Conservation (phyloP, 2,888 invertebrate species). For the Scaptomyza parva region DNA sequence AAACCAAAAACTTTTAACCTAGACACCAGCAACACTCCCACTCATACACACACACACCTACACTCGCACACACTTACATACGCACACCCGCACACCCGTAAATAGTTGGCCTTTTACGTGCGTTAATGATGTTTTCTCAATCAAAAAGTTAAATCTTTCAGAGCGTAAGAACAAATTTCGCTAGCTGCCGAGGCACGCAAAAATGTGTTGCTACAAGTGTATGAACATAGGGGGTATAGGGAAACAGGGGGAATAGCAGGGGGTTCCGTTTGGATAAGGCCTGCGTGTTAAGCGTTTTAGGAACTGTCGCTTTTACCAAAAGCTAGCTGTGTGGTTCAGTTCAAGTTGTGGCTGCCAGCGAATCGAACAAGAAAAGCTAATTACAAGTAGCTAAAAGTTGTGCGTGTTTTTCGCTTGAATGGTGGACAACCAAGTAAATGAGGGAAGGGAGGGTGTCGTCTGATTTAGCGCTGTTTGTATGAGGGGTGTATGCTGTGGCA, state of each 20-base stretch:
- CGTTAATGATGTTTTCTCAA: slow-evolving; percentile 83
- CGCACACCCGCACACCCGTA: slow-evolving; percentile 44
- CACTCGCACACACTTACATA: slow-evolving; percentile 3
- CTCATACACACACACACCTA: slow-evolving; percentile 13
- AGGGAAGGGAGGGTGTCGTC: background rate
- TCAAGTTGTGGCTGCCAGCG: slow-evolving; percentile 58
- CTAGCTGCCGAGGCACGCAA: slow-evolving; percentile 66
- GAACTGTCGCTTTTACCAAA: slow-evolving; percentile 48
- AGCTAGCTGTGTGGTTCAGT: slow-evolving; percentile 22
- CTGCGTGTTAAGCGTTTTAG: slow-evolving; percentile 68
- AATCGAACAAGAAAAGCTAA: slow-evolving; percentile 80
- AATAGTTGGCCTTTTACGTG: slow-evolving; percentile 78
- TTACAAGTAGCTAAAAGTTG: slow-evolving; percentile 78
- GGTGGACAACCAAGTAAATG: slow-evolving; percentile 44
- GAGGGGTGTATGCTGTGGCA: slow-evolving; percentile 18
- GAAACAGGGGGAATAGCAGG: background rate
- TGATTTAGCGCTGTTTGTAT: slow-evolving; percentile 24
- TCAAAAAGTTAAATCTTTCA: slow-evolving; percentile 81
- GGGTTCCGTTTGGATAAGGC: slow-evolving; percentile 29
- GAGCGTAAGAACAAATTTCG: slow-evolving; percentile 68
- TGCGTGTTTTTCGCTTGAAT: slow-evolving; percentile 67
- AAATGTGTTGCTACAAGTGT: slow-evolving; percentile 51
- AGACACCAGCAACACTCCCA: slow-evolving; percentile 42
- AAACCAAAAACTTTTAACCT: slow-evolving; percentile 76
- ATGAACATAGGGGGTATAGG: background rate